phyloP scores from a whole-genome alignment of 2,797 vertebrate genomes.

The Squalus acanthias region DNA sequence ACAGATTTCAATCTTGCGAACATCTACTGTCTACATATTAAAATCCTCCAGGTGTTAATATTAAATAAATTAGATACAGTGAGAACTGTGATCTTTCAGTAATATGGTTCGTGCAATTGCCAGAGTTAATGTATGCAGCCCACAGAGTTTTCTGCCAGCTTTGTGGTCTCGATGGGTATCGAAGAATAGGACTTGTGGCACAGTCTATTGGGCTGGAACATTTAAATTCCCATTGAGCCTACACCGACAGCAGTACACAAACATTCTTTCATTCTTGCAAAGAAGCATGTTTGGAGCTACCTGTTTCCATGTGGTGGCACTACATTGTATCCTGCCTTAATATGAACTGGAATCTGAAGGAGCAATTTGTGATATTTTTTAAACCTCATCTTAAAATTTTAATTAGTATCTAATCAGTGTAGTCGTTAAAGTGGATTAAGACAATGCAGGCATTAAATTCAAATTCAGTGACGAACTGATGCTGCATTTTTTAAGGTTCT shows the following conservation, averaged over 20 bases:
- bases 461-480: not conserved
- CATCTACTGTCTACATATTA: not conserved
- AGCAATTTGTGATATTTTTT: too few species aligned
- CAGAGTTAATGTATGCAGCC: not conserved
- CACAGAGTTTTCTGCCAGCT: not conserved
- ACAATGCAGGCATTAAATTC: not conserved
- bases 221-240: not conserved
- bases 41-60: slow-evolving; percentile 11
- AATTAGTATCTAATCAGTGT: not conserved
- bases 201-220: slow-evolving; percentile 9
- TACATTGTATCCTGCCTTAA: not conserved
- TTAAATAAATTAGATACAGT: slow-evolving; percentile 24
- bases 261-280: not conserved
- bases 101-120: not conserved
- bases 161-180: not conserved
- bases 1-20: not conserved
- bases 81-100: not conserved
- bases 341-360: not conserved
- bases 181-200: not conserved
- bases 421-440: not conserved
- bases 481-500: not conserved
- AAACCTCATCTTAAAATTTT: not conserved
- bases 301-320: not conserved
- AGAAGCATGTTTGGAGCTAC: not conserved
- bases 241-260: not conserved